A percentile compares a stretch with the other conserved stretches of the same genome.
Conservation (phyloP, 23 tunicate species). For the Botrylloides violaceus region DNA sequence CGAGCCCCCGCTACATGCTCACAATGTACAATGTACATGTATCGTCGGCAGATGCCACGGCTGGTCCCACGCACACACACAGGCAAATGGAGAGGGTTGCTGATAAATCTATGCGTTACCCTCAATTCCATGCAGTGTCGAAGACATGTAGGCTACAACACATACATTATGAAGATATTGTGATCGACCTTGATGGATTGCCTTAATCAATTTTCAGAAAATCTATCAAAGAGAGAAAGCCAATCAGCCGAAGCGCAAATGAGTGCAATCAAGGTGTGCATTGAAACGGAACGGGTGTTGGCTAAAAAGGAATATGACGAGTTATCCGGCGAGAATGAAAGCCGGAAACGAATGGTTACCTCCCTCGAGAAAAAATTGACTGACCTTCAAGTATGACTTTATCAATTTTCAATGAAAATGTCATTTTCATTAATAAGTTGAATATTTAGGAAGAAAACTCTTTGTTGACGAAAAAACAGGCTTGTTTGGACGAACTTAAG, state of each 20-base stretch:
- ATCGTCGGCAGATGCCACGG: too few relatives aligned
- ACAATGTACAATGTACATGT: too few relatives aligned
- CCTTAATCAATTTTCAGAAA: conserved; percentile 2
- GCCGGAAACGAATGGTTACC: conserved; percentile 14
- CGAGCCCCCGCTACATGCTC: too few relatives aligned
- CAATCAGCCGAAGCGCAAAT: background rate
- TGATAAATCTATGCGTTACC: too few relatives aligned
- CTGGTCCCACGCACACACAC: too few relatives aligned
- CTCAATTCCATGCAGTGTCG: too few relatives aligned
- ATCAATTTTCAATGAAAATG: too few relatives aligned
- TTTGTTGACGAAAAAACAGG: background rate
- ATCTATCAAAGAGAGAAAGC: conserved; percentile 9
- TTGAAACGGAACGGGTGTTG: background rate
- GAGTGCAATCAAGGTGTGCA: background rate
- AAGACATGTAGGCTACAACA: too few relatives aligned
- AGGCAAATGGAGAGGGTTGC: too few relatives aligned
- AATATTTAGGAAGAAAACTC: conserved; percentile 13
- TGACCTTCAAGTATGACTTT: conserved; percentile 10
- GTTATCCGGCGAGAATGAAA: conserved; percentile 20
- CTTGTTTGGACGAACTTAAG: background rate
- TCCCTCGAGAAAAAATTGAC: conserved; percentile 14
- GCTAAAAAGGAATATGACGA: conserved; percentile 11
- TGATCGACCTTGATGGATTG: too few relatives aligned
- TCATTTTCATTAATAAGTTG: too few relatives aligned
- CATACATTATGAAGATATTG: too few relatives aligned